These are phyloP conservation scores for Pogona vitticeps DNA, from an alignment of 2,113 vertebrate species.

Conservation along the genomic window DNA sequence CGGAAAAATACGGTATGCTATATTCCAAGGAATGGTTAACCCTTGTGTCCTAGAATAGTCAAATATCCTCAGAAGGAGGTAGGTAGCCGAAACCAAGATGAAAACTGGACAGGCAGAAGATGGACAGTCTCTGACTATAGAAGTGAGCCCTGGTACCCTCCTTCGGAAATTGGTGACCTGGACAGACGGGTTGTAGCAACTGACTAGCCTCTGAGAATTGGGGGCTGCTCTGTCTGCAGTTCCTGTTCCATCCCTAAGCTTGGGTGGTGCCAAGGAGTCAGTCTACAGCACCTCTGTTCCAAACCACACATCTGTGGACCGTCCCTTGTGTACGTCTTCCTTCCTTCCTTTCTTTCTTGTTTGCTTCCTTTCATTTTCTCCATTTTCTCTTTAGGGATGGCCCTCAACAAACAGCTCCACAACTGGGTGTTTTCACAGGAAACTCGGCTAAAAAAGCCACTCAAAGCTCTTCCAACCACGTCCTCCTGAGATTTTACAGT, in stretches of 20 bases:
- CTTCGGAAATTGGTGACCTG: no score
- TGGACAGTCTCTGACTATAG: no score
- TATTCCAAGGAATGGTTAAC: no score
- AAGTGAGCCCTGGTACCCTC: no score
- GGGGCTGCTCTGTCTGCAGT: not conserved
- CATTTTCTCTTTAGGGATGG: constrained; percentile 83
- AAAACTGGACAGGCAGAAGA: no score
- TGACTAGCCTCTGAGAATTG: no score
- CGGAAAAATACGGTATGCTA: no score
- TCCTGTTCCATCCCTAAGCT: not conserved
- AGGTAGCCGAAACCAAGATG: no score
- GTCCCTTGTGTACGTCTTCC: not conserved
- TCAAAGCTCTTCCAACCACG: constrained; percentile 93
- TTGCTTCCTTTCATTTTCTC: not conserved
- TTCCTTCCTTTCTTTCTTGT: not conserved
- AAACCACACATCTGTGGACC: accelerated
- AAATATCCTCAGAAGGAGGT: no score
- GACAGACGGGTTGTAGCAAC: no score
- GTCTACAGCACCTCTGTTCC: not conserved
- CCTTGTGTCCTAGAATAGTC: no score
- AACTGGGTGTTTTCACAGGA: constrained; percentile 92
- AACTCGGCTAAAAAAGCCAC: constrained; percentile 85
- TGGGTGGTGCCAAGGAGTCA: not conserved
- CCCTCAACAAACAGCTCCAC: constrained; percentile 86
- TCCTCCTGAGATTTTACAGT: constrained; percentile 91